These are phyloP conservation scores for Ondatra zibethicus DNA, from an alignment of 2,113 vertebrate species.

Conservation along the genomic window DNA sequence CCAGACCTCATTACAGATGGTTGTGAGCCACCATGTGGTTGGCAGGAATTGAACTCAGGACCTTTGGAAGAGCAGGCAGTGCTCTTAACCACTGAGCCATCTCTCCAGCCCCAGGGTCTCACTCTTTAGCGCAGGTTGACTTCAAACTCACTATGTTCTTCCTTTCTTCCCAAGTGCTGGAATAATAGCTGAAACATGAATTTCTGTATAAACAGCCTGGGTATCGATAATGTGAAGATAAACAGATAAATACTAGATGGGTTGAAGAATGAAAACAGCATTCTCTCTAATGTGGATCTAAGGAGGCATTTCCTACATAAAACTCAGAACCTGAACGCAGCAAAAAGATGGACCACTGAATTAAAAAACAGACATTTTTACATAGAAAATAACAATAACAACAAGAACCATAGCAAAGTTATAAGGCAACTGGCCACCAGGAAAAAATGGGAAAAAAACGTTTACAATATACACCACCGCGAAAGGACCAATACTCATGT, in stretches of 20 bases:
- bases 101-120: too few species aligned
- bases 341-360: background rate
- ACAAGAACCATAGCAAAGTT: background rate
- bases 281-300: background rate
- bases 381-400: background rate
- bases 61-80: too few species aligned
- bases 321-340: slow-evolving; percentile 34
- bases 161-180: background rate
- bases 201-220: background rate
- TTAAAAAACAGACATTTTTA: background rate
- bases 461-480: background rate
- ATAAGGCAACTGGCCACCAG: background rate
- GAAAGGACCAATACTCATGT: background rate
- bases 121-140: background rate
- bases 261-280: background rate
- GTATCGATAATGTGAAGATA: background rate
- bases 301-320: background rate
- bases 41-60: too few species aligned
- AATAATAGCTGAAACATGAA: background rate
- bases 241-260: background rate
- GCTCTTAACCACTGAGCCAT: too few species aligned
- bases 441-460: background rate
- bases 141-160: background rate
- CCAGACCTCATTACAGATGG: too few species aligned
- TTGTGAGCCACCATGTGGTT: too few species aligned